A percentile compares a stretch with the other conserved stretches of the same genome.
Evolutionary conservation across 2,888 invertebrate species (phyloP).

Genomic region (Xestia sexstrigata): DNA sequence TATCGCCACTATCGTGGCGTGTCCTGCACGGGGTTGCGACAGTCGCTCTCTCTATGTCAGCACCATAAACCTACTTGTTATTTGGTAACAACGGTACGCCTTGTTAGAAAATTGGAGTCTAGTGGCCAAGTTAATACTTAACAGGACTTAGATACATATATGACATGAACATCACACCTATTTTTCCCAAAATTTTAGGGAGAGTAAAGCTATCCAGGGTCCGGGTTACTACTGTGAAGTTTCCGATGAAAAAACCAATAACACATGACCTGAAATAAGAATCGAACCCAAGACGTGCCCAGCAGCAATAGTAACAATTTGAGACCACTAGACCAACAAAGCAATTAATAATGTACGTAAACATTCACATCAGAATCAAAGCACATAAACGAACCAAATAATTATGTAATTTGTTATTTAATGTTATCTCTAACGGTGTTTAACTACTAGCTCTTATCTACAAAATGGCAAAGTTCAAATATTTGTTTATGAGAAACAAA

Average conservation of each 20-base stretch:
- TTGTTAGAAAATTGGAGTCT: too few species aligned
- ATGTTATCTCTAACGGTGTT: conserved; percentile 31
- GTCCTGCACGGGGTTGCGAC: too few species aligned
- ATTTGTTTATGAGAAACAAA: conserved; percentile 52
- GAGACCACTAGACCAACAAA: not conserved
- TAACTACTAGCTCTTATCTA: conserved; percentile 46
- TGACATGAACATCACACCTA: too few species aligned
- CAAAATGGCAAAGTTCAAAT: conserved; percentile 56
- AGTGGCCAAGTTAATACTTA: too few species aligned
- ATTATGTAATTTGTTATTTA: conserved; percentile 40
- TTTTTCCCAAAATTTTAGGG: not conserved
- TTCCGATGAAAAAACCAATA: not conserved
- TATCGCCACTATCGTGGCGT: too few species aligned
- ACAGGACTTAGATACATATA: too few species aligned
- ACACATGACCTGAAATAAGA: not conserved
- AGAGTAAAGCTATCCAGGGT: not conserved
- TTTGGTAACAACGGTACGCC: too few species aligned
- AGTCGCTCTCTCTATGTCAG: too few species aligned
- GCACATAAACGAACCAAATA: conserved; percentile 13
- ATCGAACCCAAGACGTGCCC: not conserved
- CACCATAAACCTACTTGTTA: too few species aligned
- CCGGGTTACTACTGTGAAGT: too few species aligned
- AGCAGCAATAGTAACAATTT: not conserved
- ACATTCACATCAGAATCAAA: not conserved
- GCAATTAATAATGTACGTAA: not conserved